phyloP scores from a whole-genome alignment of 2,797 vertebrate genomes.

The Odontamblyopus lacepedii region DNA sequence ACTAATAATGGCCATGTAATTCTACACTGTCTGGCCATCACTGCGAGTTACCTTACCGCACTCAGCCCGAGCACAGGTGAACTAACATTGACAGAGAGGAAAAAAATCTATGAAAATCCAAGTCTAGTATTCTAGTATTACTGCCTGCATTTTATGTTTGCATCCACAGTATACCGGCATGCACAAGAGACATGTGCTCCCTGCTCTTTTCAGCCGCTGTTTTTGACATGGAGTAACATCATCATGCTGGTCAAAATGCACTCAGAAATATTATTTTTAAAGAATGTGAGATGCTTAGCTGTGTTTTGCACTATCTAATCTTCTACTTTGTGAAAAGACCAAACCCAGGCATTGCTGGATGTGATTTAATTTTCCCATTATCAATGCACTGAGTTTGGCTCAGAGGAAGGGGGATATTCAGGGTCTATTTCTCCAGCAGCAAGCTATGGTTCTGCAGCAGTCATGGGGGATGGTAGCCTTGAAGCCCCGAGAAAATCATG shows the following conservation, averaged over 20 bases:
- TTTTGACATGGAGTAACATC: conserved; percentile 43
- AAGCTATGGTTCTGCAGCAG: conserved; percentile 66
- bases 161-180: conserved; percentile 12
- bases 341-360: conserved; percentile 30
- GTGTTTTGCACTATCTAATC: conserved; percentile 12
- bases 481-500: conserved; percentile 64
- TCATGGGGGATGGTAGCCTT: conserved; percentile 72
- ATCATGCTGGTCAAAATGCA: conserved; percentile 46
- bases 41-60: conserved; percentile 30
- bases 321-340: conserved; percentile 9
- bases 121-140: not conserved
- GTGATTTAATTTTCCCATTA: conserved; percentile 57
- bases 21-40: conserved; percentile 63
- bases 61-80: conserved; percentile 52
- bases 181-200: conserved; percentile 60
- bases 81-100: conserved; percentile 46
- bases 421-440: conserved; percentile 68
- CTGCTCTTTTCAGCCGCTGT: conserved; percentile 39
- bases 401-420: conserved; percentile 43
- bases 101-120: conserved; percentile 7
- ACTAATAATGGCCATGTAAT: conserved; percentile 57
- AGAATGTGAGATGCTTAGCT: not conserved
- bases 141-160: not conserved
- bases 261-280: not conserved
- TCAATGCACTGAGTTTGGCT: conserved; percentile 50